These are phyloP conservation scores for Melinopterus prodromus DNA, from an alignment of 2,888 invertebrate species.

Conservation along the genomic window DNA sequence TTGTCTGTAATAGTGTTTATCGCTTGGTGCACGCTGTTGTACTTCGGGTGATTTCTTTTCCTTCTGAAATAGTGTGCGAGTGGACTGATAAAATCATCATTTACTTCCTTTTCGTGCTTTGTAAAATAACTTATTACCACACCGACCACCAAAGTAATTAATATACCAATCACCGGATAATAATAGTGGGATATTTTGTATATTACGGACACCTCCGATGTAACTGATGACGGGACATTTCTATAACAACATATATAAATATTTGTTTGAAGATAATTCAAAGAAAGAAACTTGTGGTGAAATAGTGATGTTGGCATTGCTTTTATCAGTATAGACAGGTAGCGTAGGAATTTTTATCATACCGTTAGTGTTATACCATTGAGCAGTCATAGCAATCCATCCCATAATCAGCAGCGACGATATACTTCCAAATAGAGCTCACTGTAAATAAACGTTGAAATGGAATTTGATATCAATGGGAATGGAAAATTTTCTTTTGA, in stretches of 20 bases:
- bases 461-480: neutral
- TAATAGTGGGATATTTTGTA: slow-evolving; percentile 75
- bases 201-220: slow-evolving; percentile 47
- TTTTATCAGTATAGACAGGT: slow-evolving; percentile 41
- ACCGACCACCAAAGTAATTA: slow-evolving; percentile 68
- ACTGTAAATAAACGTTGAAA: slow-evolving; percentile 43
- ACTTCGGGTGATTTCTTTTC: neutral
- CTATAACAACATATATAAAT: slow-evolving; percentile 54
- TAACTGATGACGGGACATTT: neutral
- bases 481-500: slow-evolving; percentile 60
- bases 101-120: slow-evolving; percentile 65
- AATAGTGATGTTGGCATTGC: slow-evolving; percentile 17
- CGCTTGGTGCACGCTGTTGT: neutral
- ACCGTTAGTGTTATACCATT: slow-evolving; percentile 48
- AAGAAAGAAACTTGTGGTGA: neutral
- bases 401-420: slow-evolving; percentile 43
- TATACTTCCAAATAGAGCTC: slow-evolving; percentile 51
- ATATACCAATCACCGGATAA: slow-evolving; percentile 70
- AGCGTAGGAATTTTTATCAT: slow-evolving; percentile 52
- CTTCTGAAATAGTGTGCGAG: slow-evolving; percentile 57
- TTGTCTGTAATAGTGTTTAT: neutral
- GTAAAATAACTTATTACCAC: slow-evolving; percentile 70
- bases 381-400: slow-evolving; percentile 50
- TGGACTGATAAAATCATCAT: slow-evolving; percentile 69
- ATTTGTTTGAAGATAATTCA: neutral